Evolutionary conservation across 2,113 vertebrate genomes (phyloP).

Genomic region (Columba janthina): DNA sequence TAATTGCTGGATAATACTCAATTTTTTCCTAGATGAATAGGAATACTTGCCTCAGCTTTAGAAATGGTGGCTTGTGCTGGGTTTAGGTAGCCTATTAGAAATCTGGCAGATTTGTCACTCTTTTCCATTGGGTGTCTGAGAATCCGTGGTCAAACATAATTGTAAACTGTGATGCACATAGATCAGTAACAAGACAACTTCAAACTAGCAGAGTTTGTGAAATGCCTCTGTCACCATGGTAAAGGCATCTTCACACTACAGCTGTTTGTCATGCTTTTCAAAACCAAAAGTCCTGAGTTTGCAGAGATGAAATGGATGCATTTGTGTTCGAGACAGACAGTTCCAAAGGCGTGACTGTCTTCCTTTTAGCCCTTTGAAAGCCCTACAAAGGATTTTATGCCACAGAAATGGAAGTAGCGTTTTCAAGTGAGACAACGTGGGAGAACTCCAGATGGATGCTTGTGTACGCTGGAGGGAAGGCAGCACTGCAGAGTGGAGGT

Average conservation of each 20-base stretch:
- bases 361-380: neutral
- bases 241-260: neutral
- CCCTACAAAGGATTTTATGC: neutral
- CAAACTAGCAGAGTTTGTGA: neutral
- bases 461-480: neutral
- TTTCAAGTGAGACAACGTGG: neutral
- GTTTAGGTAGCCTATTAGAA: neutral
- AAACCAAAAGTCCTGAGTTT: neutral
- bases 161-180: neutral
- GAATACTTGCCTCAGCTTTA: neutral
- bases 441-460: neutral
- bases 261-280: neutral
- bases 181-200: neutral
- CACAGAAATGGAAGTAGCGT: neutral
- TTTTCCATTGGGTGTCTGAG: neutral
- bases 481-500: neutral
- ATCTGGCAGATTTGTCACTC: neutral
- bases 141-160: neutral
- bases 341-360: neutral
- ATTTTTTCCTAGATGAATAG: neutral
- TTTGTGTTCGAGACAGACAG: neutral
- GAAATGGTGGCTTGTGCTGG: neutral
- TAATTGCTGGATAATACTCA: neutral
- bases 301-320: neutral
- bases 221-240: neutral